A percentile compares a stretch with the other conserved stretches of the same genome.
Conservation (phyloP, 92 coral and sea anemone species). For the Phymanthus crucifer region DNA sequence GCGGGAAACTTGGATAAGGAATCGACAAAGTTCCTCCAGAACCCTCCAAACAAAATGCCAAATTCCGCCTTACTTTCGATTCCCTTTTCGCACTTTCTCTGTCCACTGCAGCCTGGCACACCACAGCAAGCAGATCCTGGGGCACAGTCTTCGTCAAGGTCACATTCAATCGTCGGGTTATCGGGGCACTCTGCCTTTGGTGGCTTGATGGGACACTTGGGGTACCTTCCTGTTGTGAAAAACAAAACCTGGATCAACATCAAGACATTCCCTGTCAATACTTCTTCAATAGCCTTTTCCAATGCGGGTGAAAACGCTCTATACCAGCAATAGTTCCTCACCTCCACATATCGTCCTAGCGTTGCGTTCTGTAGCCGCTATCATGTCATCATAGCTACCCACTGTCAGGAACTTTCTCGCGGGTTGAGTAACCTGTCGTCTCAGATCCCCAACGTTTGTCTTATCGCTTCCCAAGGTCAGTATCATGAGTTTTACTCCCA, state of each 20-base stretch:
- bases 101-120: conserved; percentile 19
- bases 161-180: conserved; percentile 1
- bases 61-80: conserved; percentile 36
- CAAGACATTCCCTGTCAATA: no score
- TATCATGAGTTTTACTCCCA: conserved; percentile 74
- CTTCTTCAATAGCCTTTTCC: no score
- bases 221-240: conserved; percentile 33
- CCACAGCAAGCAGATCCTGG: conserved; percentile 45
- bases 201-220: conserved; percentile 38
- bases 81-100: conserved; percentile 22
- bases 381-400: conserved; percentile 31
- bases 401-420: conserved; percentile 34
- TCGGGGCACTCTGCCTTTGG: conserved; percentile 23
- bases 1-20: no score
- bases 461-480: conserved; percentile 27
- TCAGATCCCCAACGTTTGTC: conserved; percentile 33
- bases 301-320: no score
- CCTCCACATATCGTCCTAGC: conserved; percentile 36
- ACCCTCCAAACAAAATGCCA: not conserved
- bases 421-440: conserved; percentile 61
- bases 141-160: conserved; percentile 37
- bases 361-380: conserved; percentile 26
- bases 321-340: not conserved
- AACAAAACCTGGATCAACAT: not conserved
- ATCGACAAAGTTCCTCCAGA: no score